Conservation (phyloP, 2,797 vertebrate genomes). For the Ctenopoma multispine region DNA sequence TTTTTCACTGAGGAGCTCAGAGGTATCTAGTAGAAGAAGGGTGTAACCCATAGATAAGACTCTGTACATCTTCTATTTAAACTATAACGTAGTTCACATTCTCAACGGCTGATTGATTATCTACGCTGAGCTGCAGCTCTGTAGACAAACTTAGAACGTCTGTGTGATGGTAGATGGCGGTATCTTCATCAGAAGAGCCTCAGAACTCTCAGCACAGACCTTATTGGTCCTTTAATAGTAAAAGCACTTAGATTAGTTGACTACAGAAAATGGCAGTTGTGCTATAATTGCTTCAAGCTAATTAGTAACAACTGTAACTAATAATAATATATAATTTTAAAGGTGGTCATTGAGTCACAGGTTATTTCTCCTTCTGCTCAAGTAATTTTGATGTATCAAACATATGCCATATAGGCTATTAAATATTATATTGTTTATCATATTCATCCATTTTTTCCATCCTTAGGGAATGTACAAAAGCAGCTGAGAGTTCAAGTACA, state of each 20-base stretch:
- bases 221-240: background rate
- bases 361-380: too few species aligned
- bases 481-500: conserved; percentile 56
- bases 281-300: too few species aligned
- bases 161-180: conserved; percentile 13
- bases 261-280: background rate
- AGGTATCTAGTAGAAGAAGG: conserved; percentile 41
- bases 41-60: conserved; percentile 79
- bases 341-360: too few species aligned
- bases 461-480: conserved; percentile 67
- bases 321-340: too few species aligned
- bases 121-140: conserved; percentile 34
- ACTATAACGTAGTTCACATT: conserved; percentile 36
- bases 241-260: background rate
- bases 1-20: conserved; percentile 24
- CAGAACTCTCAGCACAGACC: background rate
- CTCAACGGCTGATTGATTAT: conserved; percentile 65
- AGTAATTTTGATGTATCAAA: too few species aligned
- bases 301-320: too few species aligned
- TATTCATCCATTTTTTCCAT: conserved; percentile 8
- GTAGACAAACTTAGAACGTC: conserved; percentile 6
- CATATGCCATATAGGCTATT: too few species aligned
- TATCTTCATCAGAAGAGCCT: conserved; percentile 19
- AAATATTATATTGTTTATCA: background rate
- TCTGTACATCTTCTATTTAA: conserved; percentile 34